phyloP scores from a whole-genome alignment of 2,113 vertebrate species.

The Oncorhynchus gorbuscha region DNA sequence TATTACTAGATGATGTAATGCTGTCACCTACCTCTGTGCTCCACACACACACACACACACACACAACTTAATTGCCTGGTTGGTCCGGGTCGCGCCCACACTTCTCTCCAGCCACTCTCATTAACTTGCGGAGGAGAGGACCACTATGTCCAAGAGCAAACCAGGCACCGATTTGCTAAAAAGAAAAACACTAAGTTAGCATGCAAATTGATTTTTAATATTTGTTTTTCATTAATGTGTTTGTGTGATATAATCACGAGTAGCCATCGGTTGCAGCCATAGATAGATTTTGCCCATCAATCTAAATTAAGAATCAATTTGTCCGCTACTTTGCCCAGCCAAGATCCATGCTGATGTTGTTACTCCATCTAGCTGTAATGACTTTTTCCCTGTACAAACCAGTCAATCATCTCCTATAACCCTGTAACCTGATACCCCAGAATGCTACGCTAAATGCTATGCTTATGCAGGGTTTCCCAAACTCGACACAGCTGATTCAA shows the following conservation, averaged over 20 bases:
- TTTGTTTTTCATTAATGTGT: not conserved
- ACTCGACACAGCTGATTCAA: too few relatives aligned
- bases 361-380: slow-evolving; percentile 23
- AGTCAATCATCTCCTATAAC: too few relatives aligned
- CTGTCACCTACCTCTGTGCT: not conserved
- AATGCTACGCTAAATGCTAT: too few relatives aligned
- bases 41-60: not conserved
- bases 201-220: not conserved
- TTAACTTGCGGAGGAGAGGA: not conserved
- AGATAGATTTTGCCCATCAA: not conserved
- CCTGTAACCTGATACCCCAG: too few relatives aligned
- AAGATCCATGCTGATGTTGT: slow-evolving; percentile 14
- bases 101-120: not conserved
- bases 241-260: not conserved
- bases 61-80: not conserved
- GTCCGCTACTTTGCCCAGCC: slow-evolving; percentile 9
- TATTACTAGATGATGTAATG: not conserved
- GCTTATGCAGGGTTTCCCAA: too few relatives aligned
- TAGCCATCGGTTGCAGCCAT: not conserved
- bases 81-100: not conserved
- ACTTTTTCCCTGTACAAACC: too few relatives aligned
- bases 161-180: not conserved
- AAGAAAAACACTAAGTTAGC: not conserved
- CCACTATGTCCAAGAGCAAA: not conserved
- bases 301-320: slow-evolving; percentile 8